Evolutionary conservation across 2,113 vertebrate genomes (phyloP), one percentile per base, ranked within the genome.

Genomic region (Oryzias curvinotus): DNA sequence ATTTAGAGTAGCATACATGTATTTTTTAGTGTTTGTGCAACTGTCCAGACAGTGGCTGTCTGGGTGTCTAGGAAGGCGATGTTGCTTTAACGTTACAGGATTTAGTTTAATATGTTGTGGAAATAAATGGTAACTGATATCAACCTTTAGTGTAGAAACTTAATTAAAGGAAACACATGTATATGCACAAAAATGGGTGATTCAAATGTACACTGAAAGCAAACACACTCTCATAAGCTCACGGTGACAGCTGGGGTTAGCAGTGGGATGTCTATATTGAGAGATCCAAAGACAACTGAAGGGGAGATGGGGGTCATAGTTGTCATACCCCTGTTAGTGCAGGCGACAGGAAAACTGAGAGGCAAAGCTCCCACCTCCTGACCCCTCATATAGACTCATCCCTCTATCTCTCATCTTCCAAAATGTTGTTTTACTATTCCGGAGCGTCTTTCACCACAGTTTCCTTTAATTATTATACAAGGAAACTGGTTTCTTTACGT

Each of bases 201-300:
- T 42, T 44, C 46, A 68, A 62, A 82, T 43, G 71, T 16, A 71
- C 46, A 78, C 25, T 64, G 44, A 47, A 21, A 71, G 42, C 48
- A 48, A 18, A 36, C 52, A 46, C 65, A 50, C 53, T 49, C 18
- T 21, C 63, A 43, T 46, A 59, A 18, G 28, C 50, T 17, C 17
- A 43, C 51, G 59, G 23, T 28, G 87, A 89, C 90, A 91, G 89
- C 89, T 90, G 89, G 61, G 52, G 59, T 73, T 74, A 51, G 57
- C 65, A 79, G 66, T 25, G 46, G 60, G 73, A 82, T 28, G 18
- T 86, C 85, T 90, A 83, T 80, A 85, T 88, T 64, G 75, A 87
- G 87, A 86, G 68, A 82, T 77, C 73, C 28, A 50, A 62, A 30
- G 80, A 66, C 60, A 59, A 74, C 74, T 65, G 26, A 65, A 68